These are phyloP conservation scores for Pygocentrus nattereri DNA, from an alignment of 2,797 vertebrate genomes.

Conservation along the genomic window DNA sequence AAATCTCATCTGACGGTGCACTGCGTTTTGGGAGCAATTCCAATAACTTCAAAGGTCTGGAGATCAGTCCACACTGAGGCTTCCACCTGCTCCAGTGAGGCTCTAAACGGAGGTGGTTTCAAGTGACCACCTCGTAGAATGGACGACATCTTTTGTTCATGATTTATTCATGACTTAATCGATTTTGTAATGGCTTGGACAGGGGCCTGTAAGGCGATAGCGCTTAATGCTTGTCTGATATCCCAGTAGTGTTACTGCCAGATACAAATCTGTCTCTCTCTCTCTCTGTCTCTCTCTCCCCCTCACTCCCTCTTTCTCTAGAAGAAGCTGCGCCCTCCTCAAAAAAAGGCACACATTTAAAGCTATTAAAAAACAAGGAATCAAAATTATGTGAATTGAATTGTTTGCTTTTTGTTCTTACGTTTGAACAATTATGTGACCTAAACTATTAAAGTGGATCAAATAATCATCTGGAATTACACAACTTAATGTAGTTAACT, in stretches of 20 bases:
- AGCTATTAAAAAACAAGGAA: too few species aligned
- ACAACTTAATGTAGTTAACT: too few species aligned
- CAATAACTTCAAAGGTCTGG: neutral
- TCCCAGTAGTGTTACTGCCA: neutral
- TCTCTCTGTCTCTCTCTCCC: neutral
- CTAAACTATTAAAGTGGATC: too few species aligned
- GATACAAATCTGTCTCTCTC: slow-evolving; percentile 57
- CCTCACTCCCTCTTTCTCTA: too few species aligned
- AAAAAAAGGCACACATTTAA: too few species aligned
- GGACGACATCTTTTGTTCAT: slow-evolving; percentile 29
- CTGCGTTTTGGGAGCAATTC: neutral
- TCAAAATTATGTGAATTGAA: too few species aligned
- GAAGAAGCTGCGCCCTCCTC: too few species aligned
- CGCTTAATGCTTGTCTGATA: slow-evolving; percentile 18
- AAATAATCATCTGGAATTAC: too few species aligned
- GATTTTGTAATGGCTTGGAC: slow-evolving; percentile 42
- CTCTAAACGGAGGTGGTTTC: slow-evolving; percentile 2
- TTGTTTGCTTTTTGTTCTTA: too few species aligned
- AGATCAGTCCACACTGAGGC: neutral
- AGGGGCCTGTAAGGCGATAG: slow-evolving; percentile 31
- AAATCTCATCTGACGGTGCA: neutral
- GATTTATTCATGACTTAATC: slow-evolving; percentile 46
- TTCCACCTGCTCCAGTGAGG: neutral
- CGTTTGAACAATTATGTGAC: too few species aligned
- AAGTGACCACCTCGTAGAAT: neutral